phyloP scores from a whole-genome alignment of 2,888 invertebrate genomes.

The Pollenia angustigena region DNA sequence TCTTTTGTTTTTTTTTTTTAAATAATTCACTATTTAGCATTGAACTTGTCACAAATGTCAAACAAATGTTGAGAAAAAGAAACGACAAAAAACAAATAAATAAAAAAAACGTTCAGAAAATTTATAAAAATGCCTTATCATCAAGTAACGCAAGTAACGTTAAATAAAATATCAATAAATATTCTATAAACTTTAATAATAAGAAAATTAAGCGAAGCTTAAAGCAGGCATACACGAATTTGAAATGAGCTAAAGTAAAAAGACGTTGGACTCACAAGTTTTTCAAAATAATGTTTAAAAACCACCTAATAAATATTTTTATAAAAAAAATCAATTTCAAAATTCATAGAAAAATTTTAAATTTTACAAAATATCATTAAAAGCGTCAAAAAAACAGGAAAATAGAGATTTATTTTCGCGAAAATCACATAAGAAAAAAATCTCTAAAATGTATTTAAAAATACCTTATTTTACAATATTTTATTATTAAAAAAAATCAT shows the following conservation, averaged over 20 bases:
- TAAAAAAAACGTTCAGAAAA: constrained; percentile 12
- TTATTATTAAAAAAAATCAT: too few relatives aligned
- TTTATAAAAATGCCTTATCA: constrained; percentile 41
- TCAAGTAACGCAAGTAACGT: constrained; percentile 12
- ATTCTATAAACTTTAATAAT: not conserved
- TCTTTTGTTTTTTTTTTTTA: not conserved
- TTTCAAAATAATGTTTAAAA: too few relatives aligned
- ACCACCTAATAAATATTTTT: too few relatives aligned
- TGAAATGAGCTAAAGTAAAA: not conserved
- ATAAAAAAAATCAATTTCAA: too few relatives aligned
- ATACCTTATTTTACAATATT: too few relatives aligned
- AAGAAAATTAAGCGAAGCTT: not conserved
- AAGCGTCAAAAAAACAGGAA: too few relatives aligned
- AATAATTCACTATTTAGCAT: constrained; percentile 27
- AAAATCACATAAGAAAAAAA: too few relatives aligned
- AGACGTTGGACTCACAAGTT: too few relatives aligned
- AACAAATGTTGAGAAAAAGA: constrained; percentile 9
- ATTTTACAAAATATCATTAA: too few relatives aligned
- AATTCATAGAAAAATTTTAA: too few relatives aligned
- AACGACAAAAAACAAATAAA: not conserved
- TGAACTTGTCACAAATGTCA: constrained; percentile 52
- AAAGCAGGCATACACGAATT: not conserved
- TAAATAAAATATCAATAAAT: constrained; percentile 29
- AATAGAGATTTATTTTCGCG: too few relatives aligned
- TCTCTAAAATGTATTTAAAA: too few relatives aligned